A percentile compares a stretch with the other conserved stretches of the same genome.
These are phyloP conservation scores for Empidonax alnorum DNA, from an alignment of 2,113 vertebrate species.

Conservation along the genomic window DNA sequence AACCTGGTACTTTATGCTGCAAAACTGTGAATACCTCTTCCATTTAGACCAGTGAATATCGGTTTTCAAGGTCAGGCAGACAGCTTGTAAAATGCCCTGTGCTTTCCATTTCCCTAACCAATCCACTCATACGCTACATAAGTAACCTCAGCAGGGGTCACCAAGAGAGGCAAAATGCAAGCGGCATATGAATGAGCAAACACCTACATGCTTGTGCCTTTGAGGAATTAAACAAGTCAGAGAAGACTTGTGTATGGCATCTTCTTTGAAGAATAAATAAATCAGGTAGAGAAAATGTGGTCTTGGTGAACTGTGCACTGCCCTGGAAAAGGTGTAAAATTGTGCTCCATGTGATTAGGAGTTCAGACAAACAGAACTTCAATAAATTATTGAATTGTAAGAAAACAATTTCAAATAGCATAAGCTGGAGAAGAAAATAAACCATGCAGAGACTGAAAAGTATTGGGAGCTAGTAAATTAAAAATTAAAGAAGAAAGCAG, in stretches of 20 bases:
- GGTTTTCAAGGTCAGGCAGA: constrained; percentile 9
- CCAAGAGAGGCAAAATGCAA: not conserved
- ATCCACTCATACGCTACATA: fast-evolving
- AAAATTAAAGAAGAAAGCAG: not conserved
- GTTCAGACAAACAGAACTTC: not conserved
- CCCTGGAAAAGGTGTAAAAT: not conserved
- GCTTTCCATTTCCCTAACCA: not conserved
- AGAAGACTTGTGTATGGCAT: not conserved
- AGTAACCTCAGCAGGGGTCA: not conserved
- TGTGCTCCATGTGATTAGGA: not conserved
- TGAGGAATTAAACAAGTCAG: not conserved
- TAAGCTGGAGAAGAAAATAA: not conserved
- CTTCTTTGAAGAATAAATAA: not conserved
- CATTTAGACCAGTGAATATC: not conserved
- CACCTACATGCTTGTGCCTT: not conserved
- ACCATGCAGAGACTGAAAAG: not conserved
- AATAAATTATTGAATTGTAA: not conserved
- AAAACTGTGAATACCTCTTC: constrained; percentile 3
- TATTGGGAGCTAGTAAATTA: not conserved
- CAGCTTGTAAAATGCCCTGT: not conserved
- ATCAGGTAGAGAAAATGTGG: not conserved
- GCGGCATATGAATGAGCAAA: not conserved
- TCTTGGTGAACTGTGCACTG: not conserved
- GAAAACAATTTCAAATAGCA: not conserved
- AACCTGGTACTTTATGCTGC: not conserved